Percentiles rank a stretch among this genome's conserved stretches.
These are phyloP conservation scores for Merops nubicus DNA, from an alignment of 2,113 vertebrate species.

Conservation along the genomic window DNA sequence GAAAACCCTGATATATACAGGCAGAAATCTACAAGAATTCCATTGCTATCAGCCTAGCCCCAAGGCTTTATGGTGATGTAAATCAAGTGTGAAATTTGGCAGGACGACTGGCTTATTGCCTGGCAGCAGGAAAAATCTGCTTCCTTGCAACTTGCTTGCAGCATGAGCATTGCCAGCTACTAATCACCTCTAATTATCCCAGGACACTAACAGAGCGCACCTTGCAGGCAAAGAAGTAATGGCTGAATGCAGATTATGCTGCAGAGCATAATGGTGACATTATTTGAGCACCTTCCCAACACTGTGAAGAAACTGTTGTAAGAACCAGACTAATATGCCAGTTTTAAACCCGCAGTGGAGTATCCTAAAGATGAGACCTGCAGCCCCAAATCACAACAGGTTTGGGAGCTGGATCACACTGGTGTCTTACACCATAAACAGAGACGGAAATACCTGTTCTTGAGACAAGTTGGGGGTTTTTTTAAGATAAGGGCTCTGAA, in stretches of 20 bases:
- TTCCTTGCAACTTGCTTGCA: neutral
- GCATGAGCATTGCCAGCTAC: neutral
- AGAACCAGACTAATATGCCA: rapidly evolving
- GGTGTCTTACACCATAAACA: neutral
- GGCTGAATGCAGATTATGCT: neutral
- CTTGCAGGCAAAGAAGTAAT: neutral
- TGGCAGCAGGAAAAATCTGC: neutral
- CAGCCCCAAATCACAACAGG: neutral
- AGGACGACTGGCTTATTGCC: neutral
- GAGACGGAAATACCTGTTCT: neutral
- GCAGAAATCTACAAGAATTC: neutral
- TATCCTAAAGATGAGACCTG: neutral
- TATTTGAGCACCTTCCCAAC: neutral
- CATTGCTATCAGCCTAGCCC: neutral
- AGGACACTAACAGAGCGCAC: neutral
- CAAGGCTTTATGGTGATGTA: neutral
- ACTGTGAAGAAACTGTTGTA: rapidly evolving
- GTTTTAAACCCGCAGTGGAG: neutral
- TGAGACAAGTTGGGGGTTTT: rapidly evolving
- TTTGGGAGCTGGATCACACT: neutral
- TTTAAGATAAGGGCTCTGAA: neutral
- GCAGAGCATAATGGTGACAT: neutral
- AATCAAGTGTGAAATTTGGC: neutral
- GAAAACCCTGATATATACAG: neutral
- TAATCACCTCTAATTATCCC: neutral